phyloP scores from a whole-genome alignment of 2,113 vertebrate genomes.

The Ceyx cyanopectus region DNA sequence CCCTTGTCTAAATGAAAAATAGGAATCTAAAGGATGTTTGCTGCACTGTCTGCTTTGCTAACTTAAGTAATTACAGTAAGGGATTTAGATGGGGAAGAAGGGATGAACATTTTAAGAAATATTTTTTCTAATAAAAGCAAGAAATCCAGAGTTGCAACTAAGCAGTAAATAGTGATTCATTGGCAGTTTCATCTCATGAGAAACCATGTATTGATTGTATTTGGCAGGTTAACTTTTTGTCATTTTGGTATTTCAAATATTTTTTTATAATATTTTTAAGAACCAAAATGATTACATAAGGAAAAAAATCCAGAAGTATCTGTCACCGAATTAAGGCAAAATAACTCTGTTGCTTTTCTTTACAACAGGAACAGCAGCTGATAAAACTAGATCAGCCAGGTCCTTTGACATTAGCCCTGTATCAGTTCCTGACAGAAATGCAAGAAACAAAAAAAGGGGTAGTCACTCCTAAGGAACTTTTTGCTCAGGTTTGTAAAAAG shows the following conservation, averaged over 20 bases:
- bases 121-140: neutral
- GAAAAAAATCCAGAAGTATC: neutral
- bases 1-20: neutral
- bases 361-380: constrained; percentile 83
- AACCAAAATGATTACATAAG: neutral
- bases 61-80: neutral
- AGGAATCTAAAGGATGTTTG: neutral
- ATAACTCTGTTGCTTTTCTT: constrained; percentile 46
- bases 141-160: neutral
- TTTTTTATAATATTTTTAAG: neutral
- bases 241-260: neutral
- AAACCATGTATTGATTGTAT: neutral
- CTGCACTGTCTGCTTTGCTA: neutral
- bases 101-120: neutral
- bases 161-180: neutral
- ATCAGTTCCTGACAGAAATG: constrained; percentile 90
- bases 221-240: neutral
- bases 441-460: constrained; percentile 87
- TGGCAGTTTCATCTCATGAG: neutral
- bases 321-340: constrained; percentile 15
- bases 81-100: neutral
- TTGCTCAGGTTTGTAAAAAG: constrained; percentile 98
- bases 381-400: constrained; percentile 87
- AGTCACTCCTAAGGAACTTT: constrained; percentile 91
- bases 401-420: constrained; percentile 91